Base-by-base conservation (phyloP, 1,140 invertebrate genomes). In the Drosophila orena region DNA sequence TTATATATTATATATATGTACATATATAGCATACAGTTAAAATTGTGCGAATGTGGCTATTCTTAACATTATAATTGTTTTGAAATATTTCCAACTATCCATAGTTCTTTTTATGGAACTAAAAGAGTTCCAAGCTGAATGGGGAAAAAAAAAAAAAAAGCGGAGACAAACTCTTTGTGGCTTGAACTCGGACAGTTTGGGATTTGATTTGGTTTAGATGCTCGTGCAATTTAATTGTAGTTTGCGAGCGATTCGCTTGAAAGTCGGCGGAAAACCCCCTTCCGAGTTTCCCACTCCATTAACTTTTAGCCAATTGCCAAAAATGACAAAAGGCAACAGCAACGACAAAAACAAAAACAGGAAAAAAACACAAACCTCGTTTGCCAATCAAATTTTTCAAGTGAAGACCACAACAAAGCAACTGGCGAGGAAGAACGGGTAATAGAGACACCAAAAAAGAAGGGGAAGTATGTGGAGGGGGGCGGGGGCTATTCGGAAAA, bases 331-430 rank as follows among this genome's bases (percentile, higher is more conserved):
- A 47, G 69, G 17, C 65, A 57, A 70, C 42, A 38, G 43, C 11
- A 56, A 56, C 14, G 4, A 17, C 17, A 17, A 17, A 17, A 17
- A 17, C 4, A 24, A 24, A 34, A n/a, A n/a, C n/a, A n/a, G n/a
- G n/a, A n/a, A n/a, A 69, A 55, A 70, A 56, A 68, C 17, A 17
- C 17, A 17, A 70, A 40, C 69, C 66, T 69, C 56, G 66, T 70
- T 70, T 70, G 66, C 64, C 64, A 70, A 70, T 70, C 65, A 70
- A 70, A 70, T 70, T 70, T 70, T 70, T 70, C 68, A 57, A 70
- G 65, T 70, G 64, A 15, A 70, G 65, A 70, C 68, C 68, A 70
- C 68, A 70, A 70, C 64, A 70, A 70, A 57, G 61, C 61, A 40
- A 69, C 66, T 34, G 42, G 37, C 12, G 42, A 59, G 34, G 3